Percentiles rank a stretch among this genome's conserved stretches.
Conservation (phyloP, 2,888 invertebrate species). For the Chrysodeixis includens region DNA sequence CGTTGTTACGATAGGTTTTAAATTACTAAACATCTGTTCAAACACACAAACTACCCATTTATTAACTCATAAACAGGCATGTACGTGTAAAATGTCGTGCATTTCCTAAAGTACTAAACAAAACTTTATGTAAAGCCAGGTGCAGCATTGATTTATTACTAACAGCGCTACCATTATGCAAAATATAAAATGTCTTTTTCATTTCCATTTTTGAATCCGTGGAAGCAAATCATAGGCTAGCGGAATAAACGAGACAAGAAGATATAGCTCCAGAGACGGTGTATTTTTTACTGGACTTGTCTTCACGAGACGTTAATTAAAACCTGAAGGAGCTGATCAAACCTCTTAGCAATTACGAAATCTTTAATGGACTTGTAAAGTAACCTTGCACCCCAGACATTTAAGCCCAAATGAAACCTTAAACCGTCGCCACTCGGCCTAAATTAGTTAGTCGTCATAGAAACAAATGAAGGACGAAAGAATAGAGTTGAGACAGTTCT, state of each 20-base stretch:
- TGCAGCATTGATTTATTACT: not conserved
- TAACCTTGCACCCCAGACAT: not conserved
- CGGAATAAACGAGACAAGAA: not conserved
- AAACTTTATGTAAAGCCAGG: not conserved
- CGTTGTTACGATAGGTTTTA: no score
- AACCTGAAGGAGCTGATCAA: not conserved
- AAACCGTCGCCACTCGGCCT: not conserved
- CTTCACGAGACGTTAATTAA: not conserved
- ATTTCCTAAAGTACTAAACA: conserved; percentile 1
- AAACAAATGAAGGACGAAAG: not conserved
- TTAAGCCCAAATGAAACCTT: not conserved
- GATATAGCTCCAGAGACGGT: not conserved
- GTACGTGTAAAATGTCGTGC: not conserved
- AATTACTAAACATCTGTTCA: no score
- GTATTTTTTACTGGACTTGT: not conserved
- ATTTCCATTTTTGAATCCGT: not conserved
- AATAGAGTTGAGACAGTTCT: not conserved
- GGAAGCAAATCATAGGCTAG: not conserved
- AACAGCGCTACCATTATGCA: not conserved
- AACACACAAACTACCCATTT: no score
- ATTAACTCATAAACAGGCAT: not conserved
- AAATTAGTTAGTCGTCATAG: not conserved
- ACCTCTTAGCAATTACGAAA: not conserved
- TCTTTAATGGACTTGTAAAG: conserved; percentile 1
- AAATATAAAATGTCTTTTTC: not conserved